A percentile compares a stretch with the other conserved stretches of the same genome.
Conservation (phyloP, 2,113 vertebrate genomes). For the Megaptera novaeangliae region DNA sequence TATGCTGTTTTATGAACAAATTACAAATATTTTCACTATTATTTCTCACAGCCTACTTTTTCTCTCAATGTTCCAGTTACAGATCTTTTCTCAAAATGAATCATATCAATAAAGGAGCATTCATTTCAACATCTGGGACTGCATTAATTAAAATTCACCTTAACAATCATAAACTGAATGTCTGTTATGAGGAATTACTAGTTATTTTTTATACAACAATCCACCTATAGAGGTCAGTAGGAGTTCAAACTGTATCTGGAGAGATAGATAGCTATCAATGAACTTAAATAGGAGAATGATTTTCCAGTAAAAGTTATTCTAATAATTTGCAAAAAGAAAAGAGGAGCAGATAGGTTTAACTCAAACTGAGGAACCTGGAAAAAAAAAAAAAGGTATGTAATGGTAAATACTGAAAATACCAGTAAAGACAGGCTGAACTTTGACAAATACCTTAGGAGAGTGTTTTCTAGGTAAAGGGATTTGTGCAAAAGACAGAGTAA, state of each 20-base stretch:
- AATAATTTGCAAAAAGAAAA: background rate
- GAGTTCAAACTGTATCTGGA: background rate
- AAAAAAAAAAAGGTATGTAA: background rate
- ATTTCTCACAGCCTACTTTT: background rate
- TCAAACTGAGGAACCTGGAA: background rate
- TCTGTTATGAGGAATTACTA: background rate
- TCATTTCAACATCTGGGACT: background rate
- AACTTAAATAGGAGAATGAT: background rate
- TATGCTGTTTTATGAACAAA: background rate
- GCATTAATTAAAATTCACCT: background rate
- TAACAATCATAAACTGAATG: background rate
- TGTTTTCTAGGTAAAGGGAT: background rate
- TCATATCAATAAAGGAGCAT: background rate
- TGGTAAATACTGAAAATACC: background rate
- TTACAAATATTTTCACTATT: background rate
- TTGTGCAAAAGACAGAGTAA: background rate
- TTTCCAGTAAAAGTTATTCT: background rate
- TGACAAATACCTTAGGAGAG: background rate
- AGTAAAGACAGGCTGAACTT: background rate
- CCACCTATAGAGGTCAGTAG: background rate
- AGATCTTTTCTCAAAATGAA: background rate
- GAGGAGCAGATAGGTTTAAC: background rate
- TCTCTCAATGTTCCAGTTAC: background rate
- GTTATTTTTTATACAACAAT: background rate
- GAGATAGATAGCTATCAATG: background rate